These are phyloP conservation scores for Creontiades dilutus DNA, from an alignment of 2,888 invertebrate species.

Conservation along the genomic window DNA sequence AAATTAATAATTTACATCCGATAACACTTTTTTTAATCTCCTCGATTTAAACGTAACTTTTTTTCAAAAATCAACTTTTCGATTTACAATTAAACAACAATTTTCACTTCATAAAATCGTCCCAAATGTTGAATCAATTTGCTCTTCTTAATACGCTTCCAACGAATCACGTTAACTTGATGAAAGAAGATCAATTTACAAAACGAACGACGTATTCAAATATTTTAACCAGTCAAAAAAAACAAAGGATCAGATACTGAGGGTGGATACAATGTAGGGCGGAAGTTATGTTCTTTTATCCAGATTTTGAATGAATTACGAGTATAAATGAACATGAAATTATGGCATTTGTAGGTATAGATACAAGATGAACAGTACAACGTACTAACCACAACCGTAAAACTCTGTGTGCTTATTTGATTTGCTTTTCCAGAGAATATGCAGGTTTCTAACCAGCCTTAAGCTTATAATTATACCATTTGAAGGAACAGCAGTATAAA, in stretches of 20 bases:
- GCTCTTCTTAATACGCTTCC: background rate
- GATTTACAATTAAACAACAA: background rate
- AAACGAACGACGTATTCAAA: background rate
- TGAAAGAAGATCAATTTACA: background rate
- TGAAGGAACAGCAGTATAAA: too few species aligned
- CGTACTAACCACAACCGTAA: too few species aligned
- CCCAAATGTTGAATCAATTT: background rate
- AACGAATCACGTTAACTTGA: background rate
- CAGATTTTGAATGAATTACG: too few species aligned
- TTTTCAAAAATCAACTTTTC: background rate
- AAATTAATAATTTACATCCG: slow-evolving; percentile 42
- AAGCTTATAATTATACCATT: too few species aligned
- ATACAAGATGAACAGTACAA: too few species aligned
- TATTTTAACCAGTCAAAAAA: background rate
- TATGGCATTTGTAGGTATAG: too few species aligned
- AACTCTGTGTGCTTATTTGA: too few species aligned
- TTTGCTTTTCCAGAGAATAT: too few species aligned
- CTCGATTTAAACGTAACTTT: slow-evolving; percentile 9
- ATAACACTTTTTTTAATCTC: slow-evolving; percentile 40
- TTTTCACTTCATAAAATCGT: background rate
- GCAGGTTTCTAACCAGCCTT: too few species aligned
- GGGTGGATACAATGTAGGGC: background rate
- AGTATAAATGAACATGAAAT: too few species aligned
- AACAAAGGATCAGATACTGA: background rate
- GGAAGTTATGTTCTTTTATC: background rate